Percentiles rank a stretch among this genome's conserved stretches.
These are phyloP conservation scores for Volucella inanis DNA, from an alignment of 2,888 invertebrate species.

Conservation along the genomic window DNA sequence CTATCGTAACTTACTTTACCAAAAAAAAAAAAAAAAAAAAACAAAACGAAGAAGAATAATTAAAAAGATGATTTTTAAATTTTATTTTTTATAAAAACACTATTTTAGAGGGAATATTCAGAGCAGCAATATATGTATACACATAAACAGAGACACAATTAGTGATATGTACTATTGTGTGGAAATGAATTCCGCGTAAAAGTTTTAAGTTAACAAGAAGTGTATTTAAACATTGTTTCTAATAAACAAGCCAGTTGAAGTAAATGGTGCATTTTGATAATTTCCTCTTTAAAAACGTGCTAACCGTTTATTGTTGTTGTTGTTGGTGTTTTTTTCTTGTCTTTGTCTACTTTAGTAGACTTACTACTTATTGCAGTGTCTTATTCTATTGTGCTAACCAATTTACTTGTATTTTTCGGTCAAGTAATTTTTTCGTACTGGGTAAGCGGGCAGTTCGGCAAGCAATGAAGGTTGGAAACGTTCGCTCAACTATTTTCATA, in stretches of 20 bases:
- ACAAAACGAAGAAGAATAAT: neutral
- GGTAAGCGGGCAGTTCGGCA: too few relatives aligned
- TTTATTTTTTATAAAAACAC: slow-evolving; percentile 43
- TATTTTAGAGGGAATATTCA: slow-evolving; percentile 24
- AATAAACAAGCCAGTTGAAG: slow-evolving; percentile 59
- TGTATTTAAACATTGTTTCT: slow-evolving; percentile 57
- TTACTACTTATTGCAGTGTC: too few relatives aligned
- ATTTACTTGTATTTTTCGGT: too few relatives aligned
- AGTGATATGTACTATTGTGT: slow-evolving; percentile 19
- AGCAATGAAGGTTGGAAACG: too few relatives aligned
- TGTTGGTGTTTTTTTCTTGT: neutral
- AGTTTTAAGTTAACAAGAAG: slow-evolving; percentile 52
- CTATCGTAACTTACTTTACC: slow-evolving; percentile 35
- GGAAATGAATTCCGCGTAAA: slow-evolving; percentile 34
- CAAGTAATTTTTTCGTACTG: too few relatives aligned
- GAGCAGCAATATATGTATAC: slow-evolving; percentile 40
- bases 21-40: slow-evolving; percentile 14
- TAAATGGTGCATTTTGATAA: neutral
- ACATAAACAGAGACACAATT: slow-evolving; percentile 1
- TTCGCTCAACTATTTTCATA: too few relatives aligned
- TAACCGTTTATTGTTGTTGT: neutral
- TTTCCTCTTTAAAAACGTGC: neutral
- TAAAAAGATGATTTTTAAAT: neutral
- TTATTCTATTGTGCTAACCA: too few relatives aligned
- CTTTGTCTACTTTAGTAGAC: neutral